Evolutionary conservation across 2,797 vertebrate genomes (phyloP).

Genomic region (Philypnodon macrostomus): DNA sequence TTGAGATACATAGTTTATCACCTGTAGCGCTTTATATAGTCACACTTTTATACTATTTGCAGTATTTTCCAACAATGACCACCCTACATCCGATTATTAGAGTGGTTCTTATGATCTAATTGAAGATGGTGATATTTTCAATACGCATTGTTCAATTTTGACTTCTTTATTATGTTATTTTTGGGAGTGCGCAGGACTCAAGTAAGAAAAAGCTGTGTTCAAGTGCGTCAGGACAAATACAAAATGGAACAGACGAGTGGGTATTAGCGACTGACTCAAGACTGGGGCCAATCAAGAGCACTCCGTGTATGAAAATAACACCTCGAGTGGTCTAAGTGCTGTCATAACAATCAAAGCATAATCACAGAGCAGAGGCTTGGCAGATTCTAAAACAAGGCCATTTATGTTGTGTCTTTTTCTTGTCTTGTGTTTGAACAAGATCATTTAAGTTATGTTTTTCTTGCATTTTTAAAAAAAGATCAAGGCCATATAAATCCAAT

Average conservation of each 20-base stretch:
- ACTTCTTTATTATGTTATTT: constrained; percentile 1
- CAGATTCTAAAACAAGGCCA: not conserved
- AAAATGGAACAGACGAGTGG: constrained; percentile 3
- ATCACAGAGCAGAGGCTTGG: not conserved
- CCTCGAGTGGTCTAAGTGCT: constrained; percentile 4
- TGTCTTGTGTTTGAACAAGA: not conserved
- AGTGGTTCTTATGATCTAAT: not conserved
- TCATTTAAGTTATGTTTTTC: no score
- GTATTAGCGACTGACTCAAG: constrained; percentile 7
- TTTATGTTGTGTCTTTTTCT: not conserved
- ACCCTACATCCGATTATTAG: no score
- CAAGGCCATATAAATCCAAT: no score
- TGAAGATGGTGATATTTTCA: constrained; percentile 1
- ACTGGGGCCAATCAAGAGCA: constrained; percentile 1
- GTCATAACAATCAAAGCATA: constrained; percentile 3
- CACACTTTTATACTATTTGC: no score
- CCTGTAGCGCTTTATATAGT: no score
- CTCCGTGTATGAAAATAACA: constrained; percentile 6
- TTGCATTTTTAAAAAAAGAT: no score
- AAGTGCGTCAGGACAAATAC: not conserved
- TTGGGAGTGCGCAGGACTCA: not conserved
- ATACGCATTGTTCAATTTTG: not conserved
- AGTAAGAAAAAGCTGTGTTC: not conserved
- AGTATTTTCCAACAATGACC: no score
- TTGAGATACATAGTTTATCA: no score